A percentile compares a stretch with the other conserved stretches of the same genome.
Evolutionary conservation across 1,140 invertebrate genomes (phyloP).

Genomic region (Atta texana): DNA sequence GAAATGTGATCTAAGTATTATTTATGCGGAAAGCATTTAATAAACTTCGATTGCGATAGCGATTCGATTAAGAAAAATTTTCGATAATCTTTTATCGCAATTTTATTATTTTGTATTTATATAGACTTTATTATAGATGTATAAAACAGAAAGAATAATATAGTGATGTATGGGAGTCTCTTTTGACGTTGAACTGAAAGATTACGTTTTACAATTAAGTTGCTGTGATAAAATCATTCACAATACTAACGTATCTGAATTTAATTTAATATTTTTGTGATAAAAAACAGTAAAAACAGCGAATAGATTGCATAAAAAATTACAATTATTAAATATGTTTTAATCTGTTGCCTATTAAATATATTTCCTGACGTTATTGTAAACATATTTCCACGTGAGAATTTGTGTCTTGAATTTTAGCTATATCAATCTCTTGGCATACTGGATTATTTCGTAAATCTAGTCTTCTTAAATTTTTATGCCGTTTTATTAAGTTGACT

Average conservation of each 20-base stretch:
- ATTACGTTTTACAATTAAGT: constrained; percentile 7
- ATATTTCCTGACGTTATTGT: constrained; percentile 6
- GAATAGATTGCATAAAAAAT: constrained; percentile 10
- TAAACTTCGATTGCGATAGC: constrained; percentile 13
- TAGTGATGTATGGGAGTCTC: not conserved
- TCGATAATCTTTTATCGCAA: not conserved
- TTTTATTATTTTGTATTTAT: constrained; percentile 40
- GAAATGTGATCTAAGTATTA: constrained; percentile 23
- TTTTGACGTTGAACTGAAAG: not conserved
- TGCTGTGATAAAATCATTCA: constrained; percentile 27
- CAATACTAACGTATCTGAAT: not conserved
- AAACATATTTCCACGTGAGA: constrained; percentile 32
- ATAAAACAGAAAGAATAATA: not conserved
- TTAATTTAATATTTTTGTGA: constrained; percentile 24
- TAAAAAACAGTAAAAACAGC: constrained; percentile 26
- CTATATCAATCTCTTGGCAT: constrained; percentile 46
- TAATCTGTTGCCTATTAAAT: constrained; percentile 17
- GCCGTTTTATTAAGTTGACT: constrained; percentile 75
- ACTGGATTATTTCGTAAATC: constrained; percentile 82
- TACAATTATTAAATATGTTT: constrained; percentile 16
- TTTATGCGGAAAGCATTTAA: constrained; percentile 18
- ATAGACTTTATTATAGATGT: constrained; percentile 2
- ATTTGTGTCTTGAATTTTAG: constrained; percentile 18
- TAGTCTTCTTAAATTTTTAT: constrained; percentile 76
- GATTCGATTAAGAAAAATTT: not conserved